Percentiles rank a stretch among this genome's conserved stretches.
Conservation (phyloP, 2,113 vertebrate species). For the Phoxinus phoxinus region DNA sequence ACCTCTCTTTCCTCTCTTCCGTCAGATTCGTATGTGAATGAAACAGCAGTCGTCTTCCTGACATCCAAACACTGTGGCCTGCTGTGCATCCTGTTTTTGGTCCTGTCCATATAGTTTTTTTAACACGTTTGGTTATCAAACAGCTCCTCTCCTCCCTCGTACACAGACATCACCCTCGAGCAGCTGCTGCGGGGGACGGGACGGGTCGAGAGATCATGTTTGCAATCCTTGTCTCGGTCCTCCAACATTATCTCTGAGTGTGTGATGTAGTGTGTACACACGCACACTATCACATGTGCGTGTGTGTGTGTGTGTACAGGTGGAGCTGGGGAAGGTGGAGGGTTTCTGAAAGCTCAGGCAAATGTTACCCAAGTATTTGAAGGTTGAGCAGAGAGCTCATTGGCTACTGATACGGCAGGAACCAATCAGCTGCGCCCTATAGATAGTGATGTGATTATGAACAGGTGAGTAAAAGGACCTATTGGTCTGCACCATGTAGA, state of each 20-base stretch:
- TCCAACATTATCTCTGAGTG: background rate
- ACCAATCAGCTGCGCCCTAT: too few relatives aligned
- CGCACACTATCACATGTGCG: too few relatives aligned
- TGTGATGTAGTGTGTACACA: too few relatives aligned
- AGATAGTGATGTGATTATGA: too few relatives aligned
- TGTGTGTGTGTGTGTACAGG: too few relatives aligned
- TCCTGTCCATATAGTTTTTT: constrained; percentile 67
- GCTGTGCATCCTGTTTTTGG: constrained; percentile 76
- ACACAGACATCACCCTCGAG: background rate
- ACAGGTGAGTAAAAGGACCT: too few relatives aligned
- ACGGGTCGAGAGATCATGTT: background rate
- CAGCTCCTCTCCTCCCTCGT: constrained; percentile 35
- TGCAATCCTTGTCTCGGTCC: background rate
- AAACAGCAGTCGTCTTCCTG: constrained; percentile 6
- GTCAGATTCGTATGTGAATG: constrained; percentile 22
- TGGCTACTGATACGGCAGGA: too few relatives aligned
- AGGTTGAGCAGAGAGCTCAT: too few relatives aligned
- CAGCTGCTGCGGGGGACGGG: constrained; percentile 33
- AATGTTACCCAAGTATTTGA: too few relatives aligned
- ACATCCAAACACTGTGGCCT: constrained; percentile 33
- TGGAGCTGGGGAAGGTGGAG: too few relatives aligned
- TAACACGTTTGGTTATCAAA: constrained; percentile 66
- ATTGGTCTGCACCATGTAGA: too few relatives aligned
- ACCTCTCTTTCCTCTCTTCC: constrained; percentile 1
- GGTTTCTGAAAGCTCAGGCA: too few relatives aligned